phyloP scores from a whole-genome alignment of 2,797 vertebrate genomes.

The Margarornis squamiger region DNA sequence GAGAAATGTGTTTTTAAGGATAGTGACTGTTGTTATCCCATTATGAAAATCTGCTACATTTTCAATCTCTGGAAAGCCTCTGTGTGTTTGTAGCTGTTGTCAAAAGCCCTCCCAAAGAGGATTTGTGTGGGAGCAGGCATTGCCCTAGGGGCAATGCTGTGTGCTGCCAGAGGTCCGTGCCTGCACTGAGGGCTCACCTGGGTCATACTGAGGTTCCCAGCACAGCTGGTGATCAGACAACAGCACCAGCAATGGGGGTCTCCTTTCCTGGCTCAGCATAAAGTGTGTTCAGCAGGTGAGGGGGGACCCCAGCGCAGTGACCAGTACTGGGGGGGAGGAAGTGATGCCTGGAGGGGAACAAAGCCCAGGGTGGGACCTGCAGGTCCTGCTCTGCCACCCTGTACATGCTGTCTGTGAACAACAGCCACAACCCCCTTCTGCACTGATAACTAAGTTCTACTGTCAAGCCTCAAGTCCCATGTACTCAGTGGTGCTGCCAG shows the following conservation, averaged over 20 bases:
- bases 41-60: not conserved
- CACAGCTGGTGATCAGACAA: not conserved
- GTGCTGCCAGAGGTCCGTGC: not conserved
- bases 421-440: not conserved
- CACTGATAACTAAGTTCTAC: accelerated
- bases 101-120: not conserved
- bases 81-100: not conserved
- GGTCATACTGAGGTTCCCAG: not conserved
- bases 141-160: not conserved
- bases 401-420: not conserved
- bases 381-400: not conserved
- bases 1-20: not conserved
- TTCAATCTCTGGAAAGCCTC: not conserved
- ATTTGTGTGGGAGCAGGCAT: not conserved
- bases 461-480: not conserved
- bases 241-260: not conserved
- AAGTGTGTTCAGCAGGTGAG: not conserved
- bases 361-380: not conserved
- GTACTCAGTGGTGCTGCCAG: not conserved
- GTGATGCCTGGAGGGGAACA: not conserved
- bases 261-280: not conserved
- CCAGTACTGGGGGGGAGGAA: not conserved
- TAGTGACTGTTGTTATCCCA: not conserved
- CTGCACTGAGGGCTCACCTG: not conserved
- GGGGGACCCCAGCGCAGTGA: not conserved